Base-by-base conservation (phyloP, 2,797 vertebrate genomes). In the Myotis planiceps region DNA sequence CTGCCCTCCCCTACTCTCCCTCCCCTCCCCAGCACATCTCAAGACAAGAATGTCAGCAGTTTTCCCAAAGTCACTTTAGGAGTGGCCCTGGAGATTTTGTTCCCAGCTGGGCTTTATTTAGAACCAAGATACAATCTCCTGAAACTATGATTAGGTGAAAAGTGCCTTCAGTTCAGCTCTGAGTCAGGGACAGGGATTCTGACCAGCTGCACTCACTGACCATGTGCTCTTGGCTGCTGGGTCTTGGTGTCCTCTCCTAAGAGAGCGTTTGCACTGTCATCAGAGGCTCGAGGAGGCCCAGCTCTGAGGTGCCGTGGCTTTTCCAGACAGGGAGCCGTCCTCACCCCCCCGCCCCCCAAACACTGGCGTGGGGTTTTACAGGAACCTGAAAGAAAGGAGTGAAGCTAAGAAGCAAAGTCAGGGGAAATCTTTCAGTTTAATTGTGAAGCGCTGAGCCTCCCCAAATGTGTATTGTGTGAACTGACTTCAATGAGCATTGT, bases 41-140 rank as follows among this genome's bases (percentile, higher is more conserved):
- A 29, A 45, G 58, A 51, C 34, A 14, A 27, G 74, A 49, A 51
- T 58, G 1, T 29, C 63, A 84, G 71, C 32, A 19, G 39, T 55
- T 88, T 94, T 53, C 66, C 45, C 72, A 68, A 14, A 75, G 51
- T 42, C 65, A 49, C 45, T 55, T 68, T n/a, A 74, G 68, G 49
- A 37, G 45, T 42, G 34, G 45, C 23, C 47, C 76, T 81, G 66
- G 65, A 96, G 37, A 85, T 16, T 60, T 60, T 60, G 18, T 75
- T 95, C 29, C 78, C 71, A 68, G 45, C 25, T 89, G 65, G 45
- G 78, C 75, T 96, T 90, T 92, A 78, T 82, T 88, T 75, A 85
- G 86, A 95, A 84, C 83, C 29, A 71, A 84, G 72, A 90, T 51
- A 66, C 13, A 72, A 19, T 66, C 60, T 94, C 83, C n/a, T 16